Conservation (phyloP, 2,113 vertebrate species). For the Aspiorhynchus laticeps region DNA sequence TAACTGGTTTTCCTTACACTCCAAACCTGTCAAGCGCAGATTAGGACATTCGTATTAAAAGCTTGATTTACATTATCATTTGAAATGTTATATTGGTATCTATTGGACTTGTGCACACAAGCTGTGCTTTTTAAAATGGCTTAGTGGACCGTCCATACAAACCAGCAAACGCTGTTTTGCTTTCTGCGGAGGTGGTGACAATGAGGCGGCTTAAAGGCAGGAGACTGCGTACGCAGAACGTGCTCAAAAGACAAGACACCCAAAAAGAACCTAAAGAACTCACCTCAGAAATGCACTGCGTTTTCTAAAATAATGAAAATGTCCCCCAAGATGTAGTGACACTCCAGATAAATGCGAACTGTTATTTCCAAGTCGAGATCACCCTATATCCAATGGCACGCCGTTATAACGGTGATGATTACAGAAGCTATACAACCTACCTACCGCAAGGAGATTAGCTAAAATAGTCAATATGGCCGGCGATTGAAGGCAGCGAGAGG, state of each 20-base stretch:
- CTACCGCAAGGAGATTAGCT: constrained; percentile 66
- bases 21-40: not conserved
- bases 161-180: not conserved
- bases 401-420: constrained; percentile 18
- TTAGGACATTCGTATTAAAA: not conserved
- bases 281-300: constrained; percentile 47
- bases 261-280: constrained; percentile 20
- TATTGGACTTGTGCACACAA: not conserved
- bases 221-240: not conserved
- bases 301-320: constrained; percentile 26
- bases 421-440: constrained; percentile 62
- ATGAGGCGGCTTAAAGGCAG: not conserved
- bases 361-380: not conserved
- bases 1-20: not conserved
- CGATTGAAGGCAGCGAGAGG: constrained; percentile 51
- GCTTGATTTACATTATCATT: not conserved
- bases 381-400: constrained; percentile 5
- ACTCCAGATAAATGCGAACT: not conserved
- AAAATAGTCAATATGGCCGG: constrained; percentile 72
- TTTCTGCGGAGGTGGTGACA: not conserved
- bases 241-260: not conserved
- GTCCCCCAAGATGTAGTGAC: constrained; percentile 6
- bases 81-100: not conserved
- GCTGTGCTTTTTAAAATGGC: not conserved
- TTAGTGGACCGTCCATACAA: not conserved